Base-by-base conservation (phyloP, 2,797 vertebrate genomes). In the Rallus crepitans region DNA sequence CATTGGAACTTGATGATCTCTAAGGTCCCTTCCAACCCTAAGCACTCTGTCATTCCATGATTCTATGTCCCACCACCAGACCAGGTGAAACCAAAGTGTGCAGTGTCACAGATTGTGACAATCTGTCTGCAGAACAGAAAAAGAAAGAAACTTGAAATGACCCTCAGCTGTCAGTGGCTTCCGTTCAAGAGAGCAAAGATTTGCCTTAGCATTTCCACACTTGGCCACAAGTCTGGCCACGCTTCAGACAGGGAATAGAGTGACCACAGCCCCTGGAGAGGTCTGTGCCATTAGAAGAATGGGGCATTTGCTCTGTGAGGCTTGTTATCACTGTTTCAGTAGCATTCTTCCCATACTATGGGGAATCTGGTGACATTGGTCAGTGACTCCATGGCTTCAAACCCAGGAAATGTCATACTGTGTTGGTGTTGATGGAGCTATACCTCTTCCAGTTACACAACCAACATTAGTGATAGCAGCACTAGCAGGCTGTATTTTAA, bases 321-420 rank as follows among this genome's bases (percentile, higher is more conserved):
- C 2, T 78, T 72, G 11, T 7, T 66, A 42, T 47, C 4, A 6
- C 20, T 0, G 0, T 47, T 42, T 24, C n/a, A 71, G 65, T 28
- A 82, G 4, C 5, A 5, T 21, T 47, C 3, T 75, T 56, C 15
- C n/a, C 2, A 0, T 5, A 15, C 39, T 63, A 57, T 4, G 3
- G 11, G 27, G 11, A 64, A 40, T 50, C 4, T 52, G 12, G 9
- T 52, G n/a, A n/a, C n/a, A 28, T 9, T 37, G 17, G 10, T 30
- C 63, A 64, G 23, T 27, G 8, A n/a, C 15, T 47, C 31, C 7
- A 16, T 18, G 40, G 19, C 15, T 23, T 80, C 56, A 76, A 56
- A 57, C 15, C 6, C 23, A 14, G 12, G 30, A 65, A 87, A 63
- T 31, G 27, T 15, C 20, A 80, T 39, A 65, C 27, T 42, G 16